Conservation (phyloP, 2,888 invertebrate genomes). For the Terebella lapidaria region DNA sequence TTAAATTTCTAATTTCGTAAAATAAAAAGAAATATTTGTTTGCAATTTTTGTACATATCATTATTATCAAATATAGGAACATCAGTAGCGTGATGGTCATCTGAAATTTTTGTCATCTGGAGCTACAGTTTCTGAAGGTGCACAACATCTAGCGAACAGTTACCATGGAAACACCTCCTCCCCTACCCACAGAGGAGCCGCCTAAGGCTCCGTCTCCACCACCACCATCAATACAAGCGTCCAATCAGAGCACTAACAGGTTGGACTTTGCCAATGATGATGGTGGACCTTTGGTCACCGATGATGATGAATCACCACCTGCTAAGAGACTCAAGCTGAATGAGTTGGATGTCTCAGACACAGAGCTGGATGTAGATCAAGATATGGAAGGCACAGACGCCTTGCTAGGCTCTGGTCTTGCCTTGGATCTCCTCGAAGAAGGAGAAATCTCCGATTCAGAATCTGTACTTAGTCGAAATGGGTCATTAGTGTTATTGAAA, state of each 20-base stretch:
- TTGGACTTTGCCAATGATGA: conserved; percentile 36
- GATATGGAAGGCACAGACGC: neutral
- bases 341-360: too few relatives aligned
- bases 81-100: neutral
- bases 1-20: too few relatives aligned
- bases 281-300: conserved; percentile 22
- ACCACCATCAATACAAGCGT: conserved; percentile 35
- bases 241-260: conserved; percentile 30
- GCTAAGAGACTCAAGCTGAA: neutral
- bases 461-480: neutral
- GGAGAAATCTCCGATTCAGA: conserved; percentile 7
- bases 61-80: neutral
- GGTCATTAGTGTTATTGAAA: neutral
- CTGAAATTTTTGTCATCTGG: neutral
- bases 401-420: neutral
- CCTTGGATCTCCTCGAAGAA: neutral
- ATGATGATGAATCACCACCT: neutral
- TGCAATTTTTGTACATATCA: neutral
- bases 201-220: conserved; percentile 15
- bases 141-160: too few relatives aligned
- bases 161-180: neutral
- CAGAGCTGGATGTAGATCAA: too few relatives aligned
- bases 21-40: neutral
- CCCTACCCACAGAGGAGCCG: conserved; percentile 1
- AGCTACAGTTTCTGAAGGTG: too few relatives aligned